Percentiles rank a stretch among this genome's conserved stretches.
Conservation (phyloP, 2,797 vertebrate genomes). For the Lindbergichthys nudifrons region DNA sequence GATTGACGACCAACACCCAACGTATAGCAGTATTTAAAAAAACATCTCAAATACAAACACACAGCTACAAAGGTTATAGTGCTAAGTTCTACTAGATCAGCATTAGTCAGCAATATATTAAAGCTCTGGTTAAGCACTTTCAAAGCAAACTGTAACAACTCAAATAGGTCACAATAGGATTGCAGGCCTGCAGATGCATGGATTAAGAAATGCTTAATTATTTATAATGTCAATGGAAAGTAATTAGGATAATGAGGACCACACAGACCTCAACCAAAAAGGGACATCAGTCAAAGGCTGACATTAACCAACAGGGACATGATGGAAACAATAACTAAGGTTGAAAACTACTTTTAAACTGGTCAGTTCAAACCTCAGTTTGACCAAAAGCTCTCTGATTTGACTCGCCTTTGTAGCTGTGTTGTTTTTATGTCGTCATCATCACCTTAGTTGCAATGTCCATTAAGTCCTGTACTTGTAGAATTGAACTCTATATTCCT, state of each 20-base stretch:
- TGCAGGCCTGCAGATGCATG: constrained; percentile 5
- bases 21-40: neutral
- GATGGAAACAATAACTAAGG: neutral
- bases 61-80: neutral
- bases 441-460: neutral
- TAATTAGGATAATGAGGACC: neutral
- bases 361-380: neutral
- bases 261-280: neutral
- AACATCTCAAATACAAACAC: neutral
- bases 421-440: neutral
- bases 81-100: neutral
- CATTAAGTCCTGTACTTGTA: neutral
- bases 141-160: neutral
- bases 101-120: neutral
- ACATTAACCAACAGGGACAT: neutral
- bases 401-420: neutral
- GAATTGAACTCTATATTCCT: neutral
- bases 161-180: neutral
- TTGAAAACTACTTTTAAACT: neutral
- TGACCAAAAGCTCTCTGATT: neutral
- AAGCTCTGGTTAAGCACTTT: neutral
- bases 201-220: constrained; percentile 7
- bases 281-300: neutral
- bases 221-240: constrained; percentile 8
- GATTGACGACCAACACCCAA: neutral